phyloP scores from a whole-genome alignment of 1,140 invertebrate species.

The Capitella teleta region DNA sequence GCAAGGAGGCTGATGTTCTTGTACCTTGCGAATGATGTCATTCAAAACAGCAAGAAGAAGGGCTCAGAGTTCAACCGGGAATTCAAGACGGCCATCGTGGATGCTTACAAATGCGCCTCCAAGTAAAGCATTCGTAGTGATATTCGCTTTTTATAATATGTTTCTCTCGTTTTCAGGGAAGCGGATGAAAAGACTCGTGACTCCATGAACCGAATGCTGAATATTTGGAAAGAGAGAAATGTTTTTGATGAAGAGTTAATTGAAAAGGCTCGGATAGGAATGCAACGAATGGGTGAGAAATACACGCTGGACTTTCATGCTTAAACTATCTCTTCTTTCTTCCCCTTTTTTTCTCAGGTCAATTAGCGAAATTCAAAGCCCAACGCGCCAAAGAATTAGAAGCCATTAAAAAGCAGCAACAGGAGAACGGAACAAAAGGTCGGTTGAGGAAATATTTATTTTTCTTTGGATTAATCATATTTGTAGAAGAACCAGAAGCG shows the following conservation, averaged over 20 bases:
- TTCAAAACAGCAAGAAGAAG: slow-evolving; percentile 96
- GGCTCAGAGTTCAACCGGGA: slow-evolving; percentile 83
- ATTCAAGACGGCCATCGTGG: slow-evolving; percentile 37
- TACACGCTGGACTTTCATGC: no score
- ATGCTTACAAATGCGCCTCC: slow-evolving; percentile 28
- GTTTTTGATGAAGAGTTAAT: slow-evolving; percentile 74
- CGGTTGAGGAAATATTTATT: no score
- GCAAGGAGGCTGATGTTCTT: slow-evolving; percentile 81
- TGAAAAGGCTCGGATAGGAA: slow-evolving; percentile 41
- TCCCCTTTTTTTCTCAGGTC: no score
- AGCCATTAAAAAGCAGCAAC: no score
- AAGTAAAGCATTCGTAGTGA: slow-evolving; percentile 20
- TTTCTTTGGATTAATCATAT: no score
- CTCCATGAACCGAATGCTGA: slow-evolving; percentile 66
- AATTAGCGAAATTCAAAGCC: no score
- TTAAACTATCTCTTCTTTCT: no score
- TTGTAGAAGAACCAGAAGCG: no score
- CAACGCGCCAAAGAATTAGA: no score
- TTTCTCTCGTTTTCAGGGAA: slow-evolving; percentile 19
- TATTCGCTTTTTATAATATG: not conserved
- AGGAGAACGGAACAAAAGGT: no score
- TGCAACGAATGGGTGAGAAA: not conserved
- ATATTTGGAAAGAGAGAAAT: slow-evolving; percentile 83
- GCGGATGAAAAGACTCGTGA: slow-evolving; percentile 45
- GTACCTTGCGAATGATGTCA: slow-evolving; percentile 97